Percentiles rank a stretch among this genome's conserved stretches.
phyloP scores from a whole-genome alignment of 2,113 vertebrate species.

The Setophaga petechia region DNA sequence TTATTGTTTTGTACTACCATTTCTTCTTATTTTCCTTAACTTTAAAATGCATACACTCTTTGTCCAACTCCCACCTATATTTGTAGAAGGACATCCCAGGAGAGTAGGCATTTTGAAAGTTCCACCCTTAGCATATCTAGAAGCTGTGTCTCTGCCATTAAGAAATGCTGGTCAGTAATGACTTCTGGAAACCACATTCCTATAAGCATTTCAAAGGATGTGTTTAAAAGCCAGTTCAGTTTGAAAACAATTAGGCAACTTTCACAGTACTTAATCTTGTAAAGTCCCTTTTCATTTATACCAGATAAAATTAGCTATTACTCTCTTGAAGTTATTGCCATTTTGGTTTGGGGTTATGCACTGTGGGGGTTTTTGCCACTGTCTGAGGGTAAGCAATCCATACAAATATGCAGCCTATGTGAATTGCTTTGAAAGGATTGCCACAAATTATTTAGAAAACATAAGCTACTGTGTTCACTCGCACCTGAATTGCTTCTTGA shows the following conservation, averaged over 20 bases:
- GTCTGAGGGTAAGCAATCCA: neutral
- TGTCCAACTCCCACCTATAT: neutral
- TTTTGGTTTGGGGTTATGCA: neutral
- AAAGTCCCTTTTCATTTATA: neutral
- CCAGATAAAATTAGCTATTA: neutral
- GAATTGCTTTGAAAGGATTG: slow-evolving; percentile 9
- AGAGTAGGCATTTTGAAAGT: neutral
- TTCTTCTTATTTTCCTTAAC: neutral
- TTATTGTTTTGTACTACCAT: neutral
- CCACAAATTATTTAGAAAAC: neutral
- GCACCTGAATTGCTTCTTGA: neutral
- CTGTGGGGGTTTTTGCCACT: neutral
- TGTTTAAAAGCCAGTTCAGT: neutral
- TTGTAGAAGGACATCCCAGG: neutral
- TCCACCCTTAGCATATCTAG: neutral
- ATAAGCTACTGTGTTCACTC: neutral
- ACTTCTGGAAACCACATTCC: neutral
- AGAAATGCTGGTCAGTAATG: neutral
- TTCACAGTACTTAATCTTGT: neutral
- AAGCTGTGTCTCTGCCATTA: neutral
- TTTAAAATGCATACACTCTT: neutral
- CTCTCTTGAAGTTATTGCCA: neutral
- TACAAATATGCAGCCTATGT: neutral
- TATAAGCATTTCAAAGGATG: neutral
- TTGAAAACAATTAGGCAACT: neutral